Evolutionary conservation across 2,113 vertebrate species (phyloP).

Genomic region (Psammodynastes pulverulentus): DNA sequence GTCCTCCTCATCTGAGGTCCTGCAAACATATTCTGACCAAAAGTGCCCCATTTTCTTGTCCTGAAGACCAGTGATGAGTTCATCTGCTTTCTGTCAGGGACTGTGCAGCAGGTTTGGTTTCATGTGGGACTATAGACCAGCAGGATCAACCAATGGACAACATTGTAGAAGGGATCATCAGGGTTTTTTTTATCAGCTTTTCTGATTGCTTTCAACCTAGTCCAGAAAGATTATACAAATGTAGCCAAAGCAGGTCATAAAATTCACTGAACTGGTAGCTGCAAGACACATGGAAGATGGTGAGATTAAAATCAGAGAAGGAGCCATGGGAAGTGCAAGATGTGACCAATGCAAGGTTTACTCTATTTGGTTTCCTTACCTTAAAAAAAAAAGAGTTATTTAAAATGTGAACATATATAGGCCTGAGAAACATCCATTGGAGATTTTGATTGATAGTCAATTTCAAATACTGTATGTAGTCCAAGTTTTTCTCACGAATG

Average conservation of each 20-base stretch:
- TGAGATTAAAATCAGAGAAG: background rate
- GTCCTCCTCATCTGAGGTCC: too few relatives aligned
- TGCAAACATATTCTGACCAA: background rate
- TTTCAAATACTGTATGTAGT: background rate
- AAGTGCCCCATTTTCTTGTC: too few relatives aligned
- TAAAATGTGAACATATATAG: background rate
- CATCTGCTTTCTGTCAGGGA: background rate
- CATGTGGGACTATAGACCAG: background rate
- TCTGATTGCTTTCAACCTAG: background rate
- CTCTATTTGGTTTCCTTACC: background rate
- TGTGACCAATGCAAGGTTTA: background rate
- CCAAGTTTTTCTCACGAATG: background rate
- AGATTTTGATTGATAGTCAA: background rate
- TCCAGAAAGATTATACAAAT: background rate
- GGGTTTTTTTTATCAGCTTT: background rate
- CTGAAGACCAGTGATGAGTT: background rate
- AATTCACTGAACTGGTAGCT: background rate
- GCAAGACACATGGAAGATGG: background rate
- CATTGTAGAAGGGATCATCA: background rate
- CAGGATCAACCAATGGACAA: background rate
- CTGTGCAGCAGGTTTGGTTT: too few relatives aligned
- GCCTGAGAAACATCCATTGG: background rate
- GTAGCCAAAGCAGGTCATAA: background rate
- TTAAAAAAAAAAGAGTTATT: background rate
- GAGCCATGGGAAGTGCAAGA: background rate